Evolutionary conservation across 2,888 invertebrate species (phyloP), one percentile per base, ranked within the genome.

Genomic region (Acanthosepion lycidas): DNA sequence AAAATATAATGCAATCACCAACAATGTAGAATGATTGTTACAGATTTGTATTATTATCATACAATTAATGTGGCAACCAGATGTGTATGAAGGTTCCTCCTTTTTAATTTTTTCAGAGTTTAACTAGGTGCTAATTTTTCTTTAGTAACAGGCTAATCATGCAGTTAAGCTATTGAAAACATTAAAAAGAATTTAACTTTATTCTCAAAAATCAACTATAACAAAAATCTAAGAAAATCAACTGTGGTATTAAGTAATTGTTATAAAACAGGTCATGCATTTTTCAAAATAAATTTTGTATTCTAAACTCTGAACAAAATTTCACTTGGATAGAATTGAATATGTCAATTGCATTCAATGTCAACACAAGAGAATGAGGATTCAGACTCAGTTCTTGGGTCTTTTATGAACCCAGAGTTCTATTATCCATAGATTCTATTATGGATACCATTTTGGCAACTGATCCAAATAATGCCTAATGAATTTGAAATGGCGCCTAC

Each of bases 371-470:
- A 78, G 9, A 78, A n/a, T n/a, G 78, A 78, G 78, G 78, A 78
- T 78, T 78, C 78, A 78, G n/a, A 78, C n/a, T n/a, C 78, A 78
- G 78, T 78, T 78, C 78, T 78, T 78, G 78, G 78, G 78, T 78
- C 78, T 78, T 78, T 78, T 78, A 78, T 78, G 5, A n/a, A 78
- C n/a, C 15, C 5, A 78, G 23, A n/a, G n/a, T n/a, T 78, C 78
- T 33, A 78, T 78, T 78, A 78, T 78, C 78, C 78, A 78, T 3
- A n/a, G 78, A 78, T 78, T 78, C 78, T 78, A n/a, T 78, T 78
- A 78, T 78, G 78, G 78, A 78, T n/a, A 78, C 78, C n/a, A 78
- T 78, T 78, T n/a, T 78, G n/a, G 78, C n/a, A 78, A 78, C 78
- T 78, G 78, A 78, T 78, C 78, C 78, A n/a, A 78, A 78, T 78